These are phyloP conservation scores for Cotesia congregata DNA, from an alignment of 2,888 invertebrate species.

Conservation along the genomic window DNA sequence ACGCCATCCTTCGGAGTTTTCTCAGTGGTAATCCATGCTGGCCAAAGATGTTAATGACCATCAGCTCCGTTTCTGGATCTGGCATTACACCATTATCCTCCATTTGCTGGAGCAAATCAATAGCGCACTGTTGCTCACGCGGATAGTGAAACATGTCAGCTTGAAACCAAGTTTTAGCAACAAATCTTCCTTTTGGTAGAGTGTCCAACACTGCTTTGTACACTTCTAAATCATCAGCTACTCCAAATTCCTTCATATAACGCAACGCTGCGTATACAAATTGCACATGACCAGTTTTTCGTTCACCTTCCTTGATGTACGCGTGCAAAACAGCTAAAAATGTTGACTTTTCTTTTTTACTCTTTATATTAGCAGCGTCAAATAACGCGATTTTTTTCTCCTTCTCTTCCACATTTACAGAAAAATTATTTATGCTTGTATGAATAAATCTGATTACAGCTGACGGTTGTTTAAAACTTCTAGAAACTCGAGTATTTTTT, in stretches of 20 bases:
- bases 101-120: slow-evolving; percentile 95
- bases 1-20: slow-evolving; percentile 87
- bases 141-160: slow-evolving; percentile 94
- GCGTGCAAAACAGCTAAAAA: slow-evolving; percentile 83
- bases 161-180: slow-evolving; percentile 87
- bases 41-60: slow-evolving; percentile 89
- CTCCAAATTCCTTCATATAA: slow-evolving; percentile 90
- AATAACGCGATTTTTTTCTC: slow-evolving; percentile 64
- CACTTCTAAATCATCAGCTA: slow-evolving; percentile 86
- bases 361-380: slow-evolving; percentile 64
- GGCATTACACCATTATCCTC: slow-evolving; percentile 93
- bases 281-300: slow-evolving; percentile 90
- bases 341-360: slow-evolving; percentile 76
- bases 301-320: slow-evolving; percentile 78
- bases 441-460: not conserved
- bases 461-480: not conserved
- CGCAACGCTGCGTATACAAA: slow-evolving; percentile 93
- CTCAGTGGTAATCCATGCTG: slow-evolving; percentile 79
- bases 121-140: slow-evolving; percentile 93
- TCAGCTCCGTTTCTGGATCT: slow-evolving; percentile 88
- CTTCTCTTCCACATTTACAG: not conserved
- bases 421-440: not conserved
- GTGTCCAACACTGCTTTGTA: slow-evolving; percentile 90
- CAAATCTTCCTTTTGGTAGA: slow-evolving; percentile 90
- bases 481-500: not conserved